These are phyloP conservation scores for Cavia porcellus DNA, from an alignment of 2,113 vertebrate species.

Conservation along the genomic window DNA sequence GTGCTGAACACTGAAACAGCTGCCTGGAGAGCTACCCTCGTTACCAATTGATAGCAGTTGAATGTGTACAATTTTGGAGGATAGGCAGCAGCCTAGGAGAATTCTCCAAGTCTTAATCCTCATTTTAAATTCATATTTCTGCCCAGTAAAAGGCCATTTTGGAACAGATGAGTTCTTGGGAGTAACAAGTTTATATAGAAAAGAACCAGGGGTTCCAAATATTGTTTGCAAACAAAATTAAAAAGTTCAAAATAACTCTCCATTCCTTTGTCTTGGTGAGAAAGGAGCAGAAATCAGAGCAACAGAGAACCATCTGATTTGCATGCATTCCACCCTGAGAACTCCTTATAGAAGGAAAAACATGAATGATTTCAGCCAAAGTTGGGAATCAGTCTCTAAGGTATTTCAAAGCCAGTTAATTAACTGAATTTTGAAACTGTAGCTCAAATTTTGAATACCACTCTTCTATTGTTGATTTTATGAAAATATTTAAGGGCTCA, in stretches of 20 bases:
- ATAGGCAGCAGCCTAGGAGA: not conserved
- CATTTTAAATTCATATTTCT: conserved; percentile 22
- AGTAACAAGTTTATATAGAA: conserved; percentile 18
- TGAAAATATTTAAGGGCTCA: not conserved
- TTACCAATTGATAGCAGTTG: conserved; percentile 5
- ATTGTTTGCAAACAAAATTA: not conserved
- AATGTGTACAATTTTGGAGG: not conserved
- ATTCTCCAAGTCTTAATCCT: not conserved
- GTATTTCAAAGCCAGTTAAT: conserved; percentile 21
- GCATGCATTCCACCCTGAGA: not conserved
- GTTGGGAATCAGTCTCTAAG: not conserved
- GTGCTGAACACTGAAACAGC: not conserved
- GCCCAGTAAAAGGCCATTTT: not conserved
- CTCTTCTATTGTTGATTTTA: not conserved
- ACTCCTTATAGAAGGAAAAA: not conserved
- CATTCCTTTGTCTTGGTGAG: not conserved
- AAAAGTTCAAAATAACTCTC: not conserved
- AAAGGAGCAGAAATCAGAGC: not conserved
- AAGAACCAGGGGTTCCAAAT: not conserved
- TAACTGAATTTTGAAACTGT: not conserved
- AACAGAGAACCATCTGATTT: not conserved
- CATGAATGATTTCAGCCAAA: not conserved
- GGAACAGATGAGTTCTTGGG: not conserved
- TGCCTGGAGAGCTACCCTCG: not conserved
- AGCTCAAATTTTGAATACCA: not conserved